Conservation (phyloP, 2,113 vertebrate species). For the Sapajus apella region DNA sequence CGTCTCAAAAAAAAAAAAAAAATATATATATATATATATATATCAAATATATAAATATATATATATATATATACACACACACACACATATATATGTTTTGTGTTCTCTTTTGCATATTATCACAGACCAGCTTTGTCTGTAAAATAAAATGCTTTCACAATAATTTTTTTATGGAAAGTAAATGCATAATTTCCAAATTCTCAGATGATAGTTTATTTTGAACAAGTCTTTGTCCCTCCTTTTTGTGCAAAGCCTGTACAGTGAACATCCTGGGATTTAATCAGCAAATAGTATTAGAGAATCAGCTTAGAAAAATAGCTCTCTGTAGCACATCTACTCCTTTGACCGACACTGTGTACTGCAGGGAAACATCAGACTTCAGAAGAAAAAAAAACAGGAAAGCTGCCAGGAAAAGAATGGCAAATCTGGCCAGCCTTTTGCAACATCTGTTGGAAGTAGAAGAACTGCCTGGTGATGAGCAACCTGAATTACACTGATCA, state of each 20-base stretch:
- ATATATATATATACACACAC: no score
- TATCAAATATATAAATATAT: no score
- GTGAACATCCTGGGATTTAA: constrained; percentile 18
- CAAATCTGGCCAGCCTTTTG: constrained; percentile 43
- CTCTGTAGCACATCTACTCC: constrained; percentile 12
- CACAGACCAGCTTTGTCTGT: not conserved
- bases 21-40: no score
- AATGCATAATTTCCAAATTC: constrained; percentile 43
- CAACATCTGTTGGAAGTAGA: constrained; percentile 50
- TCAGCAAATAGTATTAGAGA: constrained; percentile 12
- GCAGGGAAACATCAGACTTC: constrained; percentile 32
- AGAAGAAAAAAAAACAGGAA: constrained; percentile 42
- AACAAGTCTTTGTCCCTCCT: not conserved
- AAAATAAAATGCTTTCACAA: constrained; percentile 20
- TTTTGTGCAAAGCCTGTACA: not conserved
- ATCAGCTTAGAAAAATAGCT: constrained; percentile 46
- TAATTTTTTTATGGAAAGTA: not conserved
- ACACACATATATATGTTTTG: not conserved
- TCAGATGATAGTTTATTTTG: constrained; percentile 37
- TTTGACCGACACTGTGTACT: constrained; percentile 1
- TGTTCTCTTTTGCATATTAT: not conserved
- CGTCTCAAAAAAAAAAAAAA: no score
- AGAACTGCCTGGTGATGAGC: not conserved
- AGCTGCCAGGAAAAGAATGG: not conserved
- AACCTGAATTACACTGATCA: not conserved